phyloP scores from a whole-genome alignment of 2,888 invertebrate species.

The Fabriciana adippe region DNA sequence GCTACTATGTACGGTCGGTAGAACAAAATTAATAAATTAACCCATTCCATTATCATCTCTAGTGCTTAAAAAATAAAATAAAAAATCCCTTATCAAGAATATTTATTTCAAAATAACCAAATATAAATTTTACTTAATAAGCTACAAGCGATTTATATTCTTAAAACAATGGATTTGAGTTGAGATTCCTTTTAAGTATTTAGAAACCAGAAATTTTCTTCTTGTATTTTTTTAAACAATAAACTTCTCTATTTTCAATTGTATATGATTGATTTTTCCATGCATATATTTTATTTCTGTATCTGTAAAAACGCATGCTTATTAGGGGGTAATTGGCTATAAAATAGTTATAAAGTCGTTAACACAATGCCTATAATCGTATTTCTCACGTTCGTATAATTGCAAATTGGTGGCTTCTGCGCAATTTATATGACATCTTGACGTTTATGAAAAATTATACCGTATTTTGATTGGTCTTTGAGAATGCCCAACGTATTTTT shows the following conservation, averaged over 20 bases:
- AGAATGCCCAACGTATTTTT: background rate
- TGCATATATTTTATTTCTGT: background rate
- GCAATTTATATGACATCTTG: slow-evolving; percentile 14
- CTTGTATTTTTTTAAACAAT: background rate
- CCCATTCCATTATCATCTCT: background rate
- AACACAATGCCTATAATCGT: slow-evolving; percentile 26
- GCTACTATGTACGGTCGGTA: slow-evolving; percentile 34
- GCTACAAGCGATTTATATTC: background rate
- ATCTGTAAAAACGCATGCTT: slow-evolving; percentile 31
- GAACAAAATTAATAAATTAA: slow-evolving; percentile 20
- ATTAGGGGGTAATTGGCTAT: slow-evolving; percentile 38
- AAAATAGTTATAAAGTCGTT: slow-evolving; percentile 41
- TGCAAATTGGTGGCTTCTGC: background rate
- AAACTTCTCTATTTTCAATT: background rate
- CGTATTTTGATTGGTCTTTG: background rate
- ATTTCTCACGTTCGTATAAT: slow-evolving; percentile 31
- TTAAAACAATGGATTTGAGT: background rate
- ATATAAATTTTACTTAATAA: background rate
- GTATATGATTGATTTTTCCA: slow-evolving; percentile 1
- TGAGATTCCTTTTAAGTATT: background rate
- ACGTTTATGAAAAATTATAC: slow-evolving; percentile 13
- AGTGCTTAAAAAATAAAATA: background rate
- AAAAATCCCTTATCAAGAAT: background rate
- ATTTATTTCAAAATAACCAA: background rate
- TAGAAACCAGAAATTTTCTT: background rate